Evolutionary conservation across 2,113 vertebrate genomes (phyloP).

Genomic region (Uria aalge): DNA sequence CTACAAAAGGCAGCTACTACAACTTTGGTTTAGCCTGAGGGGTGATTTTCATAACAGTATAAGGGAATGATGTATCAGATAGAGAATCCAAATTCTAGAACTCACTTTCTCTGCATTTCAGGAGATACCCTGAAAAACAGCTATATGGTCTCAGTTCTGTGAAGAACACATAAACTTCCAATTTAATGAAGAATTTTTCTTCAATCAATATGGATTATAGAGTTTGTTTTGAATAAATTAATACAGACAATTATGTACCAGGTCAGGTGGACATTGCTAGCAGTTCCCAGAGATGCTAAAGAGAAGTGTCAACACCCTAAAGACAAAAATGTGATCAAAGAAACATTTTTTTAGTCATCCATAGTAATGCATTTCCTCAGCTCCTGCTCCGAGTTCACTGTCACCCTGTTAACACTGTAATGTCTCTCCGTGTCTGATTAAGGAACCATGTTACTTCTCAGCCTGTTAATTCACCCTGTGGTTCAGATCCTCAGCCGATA

Average conservation of each 20-base stretch:
- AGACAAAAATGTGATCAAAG: background rate
- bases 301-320: background rate
- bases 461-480: background rate
- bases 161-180: background rate
- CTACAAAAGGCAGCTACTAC: background rate
- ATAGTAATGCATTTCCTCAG: background rate
- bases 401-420: background rate
- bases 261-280: conserved; percentile 6
- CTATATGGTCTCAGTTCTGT: background rate
- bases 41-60: background rate
- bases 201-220: background rate
- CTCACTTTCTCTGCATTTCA: background rate
- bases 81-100: background rate
- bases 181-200: conserved; percentile 13
- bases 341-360: background rate
- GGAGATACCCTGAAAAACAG: background rate
- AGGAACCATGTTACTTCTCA: background rate
- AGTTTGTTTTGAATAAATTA: conserved; percentile 38
- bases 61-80: background rate
- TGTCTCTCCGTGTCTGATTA: background rate
- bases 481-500: background rate
- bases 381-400: background rate
- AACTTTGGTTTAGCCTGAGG: background rate
- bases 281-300: conserved; percentile 32
- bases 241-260: background rate